Conservation (phyloP, 2,113 vertebrate species). For the Cnemophilus loriae region DNA sequence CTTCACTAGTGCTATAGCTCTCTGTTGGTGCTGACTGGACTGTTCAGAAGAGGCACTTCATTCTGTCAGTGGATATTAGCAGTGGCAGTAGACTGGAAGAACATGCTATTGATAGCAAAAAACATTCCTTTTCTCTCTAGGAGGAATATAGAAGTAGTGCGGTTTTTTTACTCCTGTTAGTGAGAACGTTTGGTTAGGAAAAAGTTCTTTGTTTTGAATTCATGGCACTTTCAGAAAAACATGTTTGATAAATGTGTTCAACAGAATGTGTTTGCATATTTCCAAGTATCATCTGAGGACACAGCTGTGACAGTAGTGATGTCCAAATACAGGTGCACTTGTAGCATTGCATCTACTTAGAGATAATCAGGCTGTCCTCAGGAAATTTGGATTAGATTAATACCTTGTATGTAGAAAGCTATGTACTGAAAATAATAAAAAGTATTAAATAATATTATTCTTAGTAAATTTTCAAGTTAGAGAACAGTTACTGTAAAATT, state of each 20-base stretch:
- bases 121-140: neutral
- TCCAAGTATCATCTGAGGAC: neutral
- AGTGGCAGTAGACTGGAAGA: neutral
- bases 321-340: conserved; percentile 29
- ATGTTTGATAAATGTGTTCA: neutral
- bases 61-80: neutral
- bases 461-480: neutral
- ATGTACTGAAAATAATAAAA: neutral
- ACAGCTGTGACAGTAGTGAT: conserved; percentile 24
- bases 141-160: neutral
- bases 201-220: neutral
- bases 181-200: neutral
- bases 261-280: neutral
- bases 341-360: neutral
- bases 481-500: neutral
- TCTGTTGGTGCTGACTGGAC: neutral
- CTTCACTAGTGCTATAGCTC: neutral
- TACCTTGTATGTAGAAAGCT: neutral
- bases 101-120: neutral
- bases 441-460: neutral
- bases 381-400: neutral
- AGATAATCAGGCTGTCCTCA: neutral
- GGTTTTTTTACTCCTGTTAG: neutral
- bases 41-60: neutral
- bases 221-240: neutral